Conservation (phyloP, 1,140 invertebrate species). For the Pseudomyrmex flavicornis region DNA sequence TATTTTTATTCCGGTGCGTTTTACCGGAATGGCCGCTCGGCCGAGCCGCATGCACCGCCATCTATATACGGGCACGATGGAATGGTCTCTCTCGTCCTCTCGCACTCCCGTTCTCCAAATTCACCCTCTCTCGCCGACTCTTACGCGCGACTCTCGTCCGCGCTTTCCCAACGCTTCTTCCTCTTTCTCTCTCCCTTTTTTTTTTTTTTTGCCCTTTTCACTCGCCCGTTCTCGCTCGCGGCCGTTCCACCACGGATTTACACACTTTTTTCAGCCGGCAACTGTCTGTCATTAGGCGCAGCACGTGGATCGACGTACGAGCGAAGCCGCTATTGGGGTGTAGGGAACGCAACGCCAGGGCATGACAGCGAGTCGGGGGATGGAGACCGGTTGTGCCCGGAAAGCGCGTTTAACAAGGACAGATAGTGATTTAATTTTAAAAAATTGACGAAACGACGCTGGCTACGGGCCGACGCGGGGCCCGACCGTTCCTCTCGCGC, state of each 20-base stretch:
- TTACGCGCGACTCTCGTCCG: slow-evolving; percentile 55
- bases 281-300: slow-evolving; percentile 85
- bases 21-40: slow-evolving; percentile 77
- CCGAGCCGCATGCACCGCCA: slow-evolving; percentile 68
- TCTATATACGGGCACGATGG: slow-evolving; percentile 72
- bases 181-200: slow-evolving; percentile 40
- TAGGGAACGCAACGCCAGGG: slow-evolving; percentile 24
- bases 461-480: slow-evolving; percentile 57
- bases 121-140: slow-evolving; percentile 55
- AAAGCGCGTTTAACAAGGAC: slow-evolving; percentile 85
- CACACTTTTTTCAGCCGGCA: slow-evolving; percentile 82
- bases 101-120: slow-evolving; percentile 54
- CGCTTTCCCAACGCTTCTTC: slow-evolving; percentile 42
- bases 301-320: slow-evolving; percentile 75
- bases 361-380: slow-evolving; percentile 43
- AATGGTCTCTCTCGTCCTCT: slow-evolving; percentile 50
- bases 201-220: slow-evolving; percentile 16
- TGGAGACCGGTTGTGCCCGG: slow-evolving; percentile 67
- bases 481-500: slow-evolving; percentile 52
- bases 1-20: slow-evolving; percentile 83
- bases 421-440: slow-evolving; percentile 86
- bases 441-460: slow-evolving; percentile 85
- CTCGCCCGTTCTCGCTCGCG: slow-evolving; percentile 16
- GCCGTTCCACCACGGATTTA: slow-evolving; percentile 77
- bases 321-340: slow-evolving; percentile 56